Percentiles rank a stretch among this genome's conserved stretches.
Evolutionary conservation across 2,797 vertebrate genomes (phyloP).

Genomic region (Syndactyla subalaris): DNA sequence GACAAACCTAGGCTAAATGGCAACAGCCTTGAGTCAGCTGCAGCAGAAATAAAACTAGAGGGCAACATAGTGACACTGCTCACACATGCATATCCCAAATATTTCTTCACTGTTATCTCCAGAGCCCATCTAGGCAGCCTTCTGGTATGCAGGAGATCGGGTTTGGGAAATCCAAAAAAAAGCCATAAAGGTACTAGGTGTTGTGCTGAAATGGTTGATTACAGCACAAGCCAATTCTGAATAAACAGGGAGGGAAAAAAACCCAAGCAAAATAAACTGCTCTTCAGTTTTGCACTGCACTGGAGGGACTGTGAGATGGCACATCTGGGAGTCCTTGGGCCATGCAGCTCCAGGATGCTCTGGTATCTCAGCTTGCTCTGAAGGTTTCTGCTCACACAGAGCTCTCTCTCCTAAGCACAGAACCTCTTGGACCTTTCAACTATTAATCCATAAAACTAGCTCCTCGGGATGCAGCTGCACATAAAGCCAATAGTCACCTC

Average conservation of each 20-base stretch:
- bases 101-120: neutral
- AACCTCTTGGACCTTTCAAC: neutral
- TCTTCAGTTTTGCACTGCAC: neutral
- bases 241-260: neutral
- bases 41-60: neutral
- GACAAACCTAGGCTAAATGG: neutral
- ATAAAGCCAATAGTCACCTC: neutral
- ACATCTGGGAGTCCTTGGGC: neutral
- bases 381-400: neutral
- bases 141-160: neutral
- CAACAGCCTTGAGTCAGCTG: neutral
- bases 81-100: neutral
- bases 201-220: neutral
- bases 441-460: neutral
- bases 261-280: neutral
- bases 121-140: neutral
- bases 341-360: neutral
- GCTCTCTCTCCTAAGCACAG: neutral
- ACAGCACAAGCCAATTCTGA: neutral
- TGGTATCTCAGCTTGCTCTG: neutral
- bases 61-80: neutral
- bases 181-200: neutral
- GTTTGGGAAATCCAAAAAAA: neutral
- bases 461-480: neutral
- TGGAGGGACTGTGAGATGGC: neutral